phyloP scores from a whole-genome alignment of 2,113 vertebrate species.

The Muntiacus muntjak region DNA sequence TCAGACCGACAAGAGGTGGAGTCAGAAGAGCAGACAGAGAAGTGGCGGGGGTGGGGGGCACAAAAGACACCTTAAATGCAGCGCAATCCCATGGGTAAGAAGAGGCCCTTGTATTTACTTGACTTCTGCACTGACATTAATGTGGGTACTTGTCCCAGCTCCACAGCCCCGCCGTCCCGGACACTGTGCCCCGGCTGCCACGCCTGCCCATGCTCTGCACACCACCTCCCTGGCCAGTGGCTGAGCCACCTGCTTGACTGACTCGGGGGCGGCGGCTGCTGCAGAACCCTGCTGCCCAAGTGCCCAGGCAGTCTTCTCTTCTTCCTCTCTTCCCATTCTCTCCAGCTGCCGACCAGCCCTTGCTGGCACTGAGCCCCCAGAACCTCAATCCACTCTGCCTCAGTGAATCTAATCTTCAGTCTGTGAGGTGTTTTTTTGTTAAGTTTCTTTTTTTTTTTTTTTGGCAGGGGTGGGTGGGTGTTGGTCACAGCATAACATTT shows the following conservation, averaged over 20 bases:
- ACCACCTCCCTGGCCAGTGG: not conserved
- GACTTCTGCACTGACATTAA: not conserved
- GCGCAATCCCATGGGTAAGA: not conserved
- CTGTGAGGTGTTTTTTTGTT: not conserved
- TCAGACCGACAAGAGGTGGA: not conserved
- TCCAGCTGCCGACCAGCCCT: not conserved
- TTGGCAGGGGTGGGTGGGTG: not conserved
- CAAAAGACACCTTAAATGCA: not conserved
- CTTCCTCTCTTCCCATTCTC: not conserved
- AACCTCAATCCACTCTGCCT: not conserved
- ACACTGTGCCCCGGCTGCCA: not conserved
- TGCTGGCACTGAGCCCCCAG: not conserved
- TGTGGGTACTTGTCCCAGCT: not conserved
- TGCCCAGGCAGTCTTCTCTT: not conserved
- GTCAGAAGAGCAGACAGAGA: not conserved
- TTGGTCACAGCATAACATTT: not conserved
- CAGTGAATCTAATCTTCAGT: not conserved
- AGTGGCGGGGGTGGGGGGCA: fast-evolving
- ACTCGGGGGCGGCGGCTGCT: not conserved
- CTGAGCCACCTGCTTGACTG: not conserved
- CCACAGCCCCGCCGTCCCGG: fast-evolving
- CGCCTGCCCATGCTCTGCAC: not conserved
- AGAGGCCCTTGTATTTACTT: not conserved
- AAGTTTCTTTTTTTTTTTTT: not conserved
- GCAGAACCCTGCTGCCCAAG: not conserved